Evolutionary conservation across 2,113 vertebrate genomes (phyloP), one percentile per base, ranked within the genome.

Genomic region (Furnarius figulus): DNA sequence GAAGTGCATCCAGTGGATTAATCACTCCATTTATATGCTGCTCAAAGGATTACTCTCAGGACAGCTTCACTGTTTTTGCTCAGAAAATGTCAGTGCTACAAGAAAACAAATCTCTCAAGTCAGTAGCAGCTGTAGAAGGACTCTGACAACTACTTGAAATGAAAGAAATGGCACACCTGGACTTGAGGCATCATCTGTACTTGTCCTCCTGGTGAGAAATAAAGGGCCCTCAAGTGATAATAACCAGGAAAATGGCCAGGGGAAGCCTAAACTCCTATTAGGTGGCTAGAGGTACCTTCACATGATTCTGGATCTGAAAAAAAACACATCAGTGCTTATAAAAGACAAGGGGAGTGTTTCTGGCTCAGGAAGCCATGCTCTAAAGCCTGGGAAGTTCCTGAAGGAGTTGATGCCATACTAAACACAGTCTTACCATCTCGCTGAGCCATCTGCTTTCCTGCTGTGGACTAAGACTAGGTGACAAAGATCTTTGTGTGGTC

Each of bases 1-100:
- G 61, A 92, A 88, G 91, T 65, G 90, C 88, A 95, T 92, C 68
- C 65, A 93, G 92, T 88, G 53, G 90, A 66, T 90, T 96, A 95
- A 96, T 96, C 85, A 93, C 86, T 90, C 70, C 61, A 83, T 87
- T 96, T 85, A 84, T 53, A 90, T 75, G 66, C 90, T 89, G 62
- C 85, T 86, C 5, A 4, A 71, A 93, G 77, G 88, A 94, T 90
- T 93, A 55, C 59, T 95, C 85, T 88, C 55, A 95, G 88, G 93
- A 90, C 82, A 92, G 82, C 42, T 46, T 86, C 52, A 8, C 22
- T 77, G 71, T 17, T 93, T 80, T 83, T 71, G 40, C 80, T 92
- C 27, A 17, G 76, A 77, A 94, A 95, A 94, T 75, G 70, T 87
- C 93, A 87, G 35, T 75, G 89, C 37, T 73, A 59, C 65, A 52